These are phyloP conservation scores for Psittacara wagleri DNA, from an alignment of 2,113 vertebrate genomes.

Conservation along the genomic window DNA sequence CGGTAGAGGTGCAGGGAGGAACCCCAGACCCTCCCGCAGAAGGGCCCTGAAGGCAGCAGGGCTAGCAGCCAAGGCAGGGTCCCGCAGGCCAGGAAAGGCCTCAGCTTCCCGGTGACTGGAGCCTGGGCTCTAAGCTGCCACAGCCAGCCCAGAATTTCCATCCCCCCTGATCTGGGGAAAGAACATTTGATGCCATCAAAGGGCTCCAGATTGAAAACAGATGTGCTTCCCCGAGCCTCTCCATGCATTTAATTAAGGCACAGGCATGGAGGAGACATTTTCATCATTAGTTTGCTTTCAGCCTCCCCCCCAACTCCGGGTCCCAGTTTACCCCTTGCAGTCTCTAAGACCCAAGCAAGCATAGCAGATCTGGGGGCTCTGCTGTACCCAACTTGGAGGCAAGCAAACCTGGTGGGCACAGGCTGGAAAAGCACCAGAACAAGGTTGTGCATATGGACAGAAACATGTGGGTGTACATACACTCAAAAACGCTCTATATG, in stretches of 20 bases:
- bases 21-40: rapidly evolving
- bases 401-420: not conserved
- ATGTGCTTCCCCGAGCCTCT: conserved; percentile 90
- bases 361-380: not conserved
- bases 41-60: not conserved
- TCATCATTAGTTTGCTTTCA: conserved; percentile 87
- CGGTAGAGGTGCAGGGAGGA: not conserved
- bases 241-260: conserved; percentile 99
- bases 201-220: conserved; percentile 94
- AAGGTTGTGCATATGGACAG: rapidly evolving
- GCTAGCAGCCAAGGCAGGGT: not conserved
- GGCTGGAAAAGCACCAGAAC: not conserved
- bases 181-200: conserved; percentile 99
- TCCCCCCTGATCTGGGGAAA: conserved; percentile 90
- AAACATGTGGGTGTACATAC: rapidly evolving
- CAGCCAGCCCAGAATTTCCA: conserved; percentile 88
- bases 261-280: conserved; percentile 87
- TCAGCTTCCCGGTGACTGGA: conserved; percentile 72
- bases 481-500: not conserved
- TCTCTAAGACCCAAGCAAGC: conserved; percentile 59
- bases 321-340: conserved; percentile 71
- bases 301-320: not conserved
- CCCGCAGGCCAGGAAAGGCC: conserved; percentile 9
- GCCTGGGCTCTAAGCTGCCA: conserved; percentile 82
- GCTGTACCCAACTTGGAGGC: not conserved